Base-by-base conservation (phyloP, 37 sponge, comb jelly and placozoan genomes). In the Mnemiopsis leidyi region DNA sequence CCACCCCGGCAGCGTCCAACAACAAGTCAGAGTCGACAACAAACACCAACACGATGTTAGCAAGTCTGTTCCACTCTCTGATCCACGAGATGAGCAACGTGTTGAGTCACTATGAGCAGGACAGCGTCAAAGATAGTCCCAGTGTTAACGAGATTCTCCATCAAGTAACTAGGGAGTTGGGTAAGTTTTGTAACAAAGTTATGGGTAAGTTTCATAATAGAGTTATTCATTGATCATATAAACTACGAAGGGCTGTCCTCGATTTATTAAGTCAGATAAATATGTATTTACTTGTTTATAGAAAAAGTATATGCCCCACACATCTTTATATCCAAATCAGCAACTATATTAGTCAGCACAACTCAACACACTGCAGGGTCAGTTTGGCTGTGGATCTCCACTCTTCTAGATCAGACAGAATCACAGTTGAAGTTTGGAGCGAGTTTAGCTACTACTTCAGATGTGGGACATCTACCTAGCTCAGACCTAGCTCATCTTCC, bases 361-460 rank as follows among this genome's bases (percentile, higher is more conserved):
- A n/a, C n/a, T n/a, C n/a, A n/a, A n/a, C n/a, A n/a, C n/a, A n/a
- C 69, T 69, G 2, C 76, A 92, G 73, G 75, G 1, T 21, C 32
- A 69, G 73, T 71, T 68, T 95, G 95, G 95, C 39, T 21, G 69
- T 97, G 97, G 97, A 88, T 97, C 0, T 76, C 83, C 23, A 32
- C 61, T 13, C 68, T 69, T 0, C 93, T 97, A 93, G 97, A 97
- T 67, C 39, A 93, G 39, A 95, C 95, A 25, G 96, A 97, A 93
- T 69, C 79, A 13, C 96, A 95, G 94, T 88, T 97, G 7, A 38
- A 95, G 25, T 92, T 95, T 48, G 97, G 97, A 31, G 93, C 76
- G 5, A 73, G 75, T 69, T 29, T 92, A 31, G 38, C 76, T 29
- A 85, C 90, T 3, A 40, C 90, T 20, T 29, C 90, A 18, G 90